Percentiles rank a stretch among this genome's conserved stretches.
phyloP scores from a whole-genome alignment of 2,888 invertebrate genomes.

The Bruchidius siliquastri region DNA sequence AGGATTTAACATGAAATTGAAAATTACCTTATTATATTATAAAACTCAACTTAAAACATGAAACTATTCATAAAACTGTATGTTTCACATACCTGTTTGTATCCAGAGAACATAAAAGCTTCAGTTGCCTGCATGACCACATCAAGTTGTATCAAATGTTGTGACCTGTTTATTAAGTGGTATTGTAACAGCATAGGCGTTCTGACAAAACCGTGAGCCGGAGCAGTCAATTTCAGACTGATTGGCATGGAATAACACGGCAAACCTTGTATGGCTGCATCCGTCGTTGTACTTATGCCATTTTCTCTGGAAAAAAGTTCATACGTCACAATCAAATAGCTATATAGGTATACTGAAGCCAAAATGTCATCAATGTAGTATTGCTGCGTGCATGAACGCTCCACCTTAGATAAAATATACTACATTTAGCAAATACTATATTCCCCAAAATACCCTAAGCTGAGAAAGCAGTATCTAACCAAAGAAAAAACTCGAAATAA shows the following conservation, averaged over 20 bases:
- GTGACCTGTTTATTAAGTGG: constrained; percentile 67
- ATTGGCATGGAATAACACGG: constrained; percentile 60
- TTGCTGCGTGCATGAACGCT: too few relatives aligned
- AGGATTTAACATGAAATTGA: too few relatives aligned
- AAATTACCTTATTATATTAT: too few relatives aligned
- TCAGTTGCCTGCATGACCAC: constrained; percentile 78
- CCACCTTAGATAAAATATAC: too few relatives aligned
- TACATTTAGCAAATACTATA: too few relatives aligned
- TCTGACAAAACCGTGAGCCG: constrained; percentile 71
- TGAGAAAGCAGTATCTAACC: too few relatives aligned
- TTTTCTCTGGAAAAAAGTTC: constrained; percentile 29
- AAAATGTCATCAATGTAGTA: too few relatives aligned
- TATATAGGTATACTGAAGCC: too few relatives aligned
- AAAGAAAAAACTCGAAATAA: too few relatives aligned
- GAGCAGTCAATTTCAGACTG: constrained; percentile 57
- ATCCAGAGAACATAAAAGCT: constrained; percentile 93
- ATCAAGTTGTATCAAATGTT: constrained; percentile 65
- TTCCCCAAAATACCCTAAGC: too few relatives aligned
- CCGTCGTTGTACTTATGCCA: constrained; percentile 33
- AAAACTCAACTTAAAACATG: too few relatives aligned
- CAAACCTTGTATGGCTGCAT: constrained; percentile 41
- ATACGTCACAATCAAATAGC: not conserved
- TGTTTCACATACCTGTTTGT: constrained; percentile 66
- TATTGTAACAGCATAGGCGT: constrained; percentile 69
- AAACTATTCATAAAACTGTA: too few relatives aligned